phyloP scores from a whole-genome alignment of 2,888 invertebrate species.

The Drosophila rubida region DNA sequence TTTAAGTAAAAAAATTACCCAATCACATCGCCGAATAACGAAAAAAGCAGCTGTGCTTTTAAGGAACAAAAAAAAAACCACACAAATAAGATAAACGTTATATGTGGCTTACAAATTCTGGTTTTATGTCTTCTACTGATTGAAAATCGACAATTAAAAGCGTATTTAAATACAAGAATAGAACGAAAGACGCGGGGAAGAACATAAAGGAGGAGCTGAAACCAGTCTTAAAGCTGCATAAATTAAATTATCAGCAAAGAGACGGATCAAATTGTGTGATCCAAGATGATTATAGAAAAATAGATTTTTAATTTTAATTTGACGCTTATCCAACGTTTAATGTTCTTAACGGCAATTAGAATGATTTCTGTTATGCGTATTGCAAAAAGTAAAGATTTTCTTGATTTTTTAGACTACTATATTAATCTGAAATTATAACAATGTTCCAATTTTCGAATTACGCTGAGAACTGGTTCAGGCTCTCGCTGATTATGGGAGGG shows the following conservation, averaged over 20 bases:
- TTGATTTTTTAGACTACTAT: no score
- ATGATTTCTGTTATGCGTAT: neutral
- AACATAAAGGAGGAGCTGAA: conserved; percentile 12
- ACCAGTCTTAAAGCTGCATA: conserved; percentile 22
- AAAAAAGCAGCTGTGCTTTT: conserved; percentile 26
- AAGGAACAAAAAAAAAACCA: neutral
- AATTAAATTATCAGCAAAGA: conserved; percentile 5
- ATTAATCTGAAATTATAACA: conserved; percentile 1
- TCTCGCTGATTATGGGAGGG: conserved; percentile 26
- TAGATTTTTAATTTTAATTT: neutral
- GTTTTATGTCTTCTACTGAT: conserved; percentile 21
- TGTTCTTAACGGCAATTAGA: neutral
- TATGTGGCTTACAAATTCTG: conserved; percentile 31
- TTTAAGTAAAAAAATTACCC: conserved; percentile 34
- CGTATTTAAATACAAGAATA: conserved; percentile 11
- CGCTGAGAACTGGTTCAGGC: conserved; percentile 37
- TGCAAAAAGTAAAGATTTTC: no score
- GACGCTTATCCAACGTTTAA: no score
- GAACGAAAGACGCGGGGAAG: neutral
- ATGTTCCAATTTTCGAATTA: conserved; percentile 25
- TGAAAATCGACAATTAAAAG: conserved; percentile 24
- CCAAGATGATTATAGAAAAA: neutral
- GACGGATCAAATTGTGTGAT: neutral
- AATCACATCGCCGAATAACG: conserved; percentile 30
- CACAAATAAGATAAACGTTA: conserved; percentile 21